Conservation (phyloP, 1,140 invertebrate genomes). For the Drosophila trapezifrons region DNA sequence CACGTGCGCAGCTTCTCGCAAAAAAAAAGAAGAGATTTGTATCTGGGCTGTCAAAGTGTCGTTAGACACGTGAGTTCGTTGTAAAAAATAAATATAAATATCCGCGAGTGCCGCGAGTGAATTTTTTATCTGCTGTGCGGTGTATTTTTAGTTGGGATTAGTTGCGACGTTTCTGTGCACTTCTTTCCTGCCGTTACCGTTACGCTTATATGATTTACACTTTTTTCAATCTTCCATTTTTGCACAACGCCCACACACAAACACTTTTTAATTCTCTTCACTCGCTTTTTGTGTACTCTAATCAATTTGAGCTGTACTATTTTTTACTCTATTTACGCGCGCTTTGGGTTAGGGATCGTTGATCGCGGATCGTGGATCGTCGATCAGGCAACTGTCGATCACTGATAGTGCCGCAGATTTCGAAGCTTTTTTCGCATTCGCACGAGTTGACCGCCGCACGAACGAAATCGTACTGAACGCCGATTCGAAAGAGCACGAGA, state of each 20-base stretch:
- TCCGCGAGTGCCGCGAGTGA: conserved; percentile 15
- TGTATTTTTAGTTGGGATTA: conserved; percentile 57
- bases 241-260: conserved; percentile 28
- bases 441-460: conserved; percentile 60
- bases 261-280: not conserved
- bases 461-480: conserved; percentile 66
- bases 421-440: conserved; percentile 29
- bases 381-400: conserved; percentile 20
- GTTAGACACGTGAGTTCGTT: conserved; percentile 53
- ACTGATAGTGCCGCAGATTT: conserved; percentile 30
- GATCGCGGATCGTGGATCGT: conserved; percentile 20
- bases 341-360: conserved; percentile 17
- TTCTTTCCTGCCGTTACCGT: conserved; percentile 35
- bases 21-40: conserved; percentile 42
- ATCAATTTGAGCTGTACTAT: conserved; percentile 16
- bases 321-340: conserved; percentile 33
- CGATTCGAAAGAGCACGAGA: conserved; percentile 34
- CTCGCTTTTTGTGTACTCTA: conserved; percentile 1
- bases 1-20: conserved; percentile 61
- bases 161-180: conserved; percentile 30
- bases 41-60: conserved; percentile 30
- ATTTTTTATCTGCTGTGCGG: conserved; percentile 39
- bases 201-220: conserved; percentile 40
- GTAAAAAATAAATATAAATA: conserved; percentile 37
- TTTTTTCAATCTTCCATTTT: conserved; percentile 23